Evolutionary conservation across 2,113 vertebrate genomes (phyloP), one percentile per base, ranked within the genome.

Genomic region (Chaetops frenatus): DNA sequence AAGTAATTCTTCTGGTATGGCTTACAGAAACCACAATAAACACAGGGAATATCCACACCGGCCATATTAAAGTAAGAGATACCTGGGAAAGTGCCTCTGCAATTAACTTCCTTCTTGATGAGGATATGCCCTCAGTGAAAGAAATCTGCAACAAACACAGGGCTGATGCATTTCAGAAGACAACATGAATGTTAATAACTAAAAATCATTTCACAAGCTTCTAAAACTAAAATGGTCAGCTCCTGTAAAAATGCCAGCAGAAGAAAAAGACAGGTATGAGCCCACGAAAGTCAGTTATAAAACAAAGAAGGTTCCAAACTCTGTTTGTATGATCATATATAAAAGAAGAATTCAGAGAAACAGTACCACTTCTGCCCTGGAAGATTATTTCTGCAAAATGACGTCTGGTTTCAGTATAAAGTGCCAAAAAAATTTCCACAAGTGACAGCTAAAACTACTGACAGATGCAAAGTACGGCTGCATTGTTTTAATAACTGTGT

Each of bases 401-500:
- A 88, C 1, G 7, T 38, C 20, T 77, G 9, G 3, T 80, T 61
- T 93, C 62, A 80, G 50, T 50, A 38, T 8, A 45, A 83, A 90
- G n/a, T 27, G 14, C 15, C 57, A 57, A 65, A 88, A 53, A 77
- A 23, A 22, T 18, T 88, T 57, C 58, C 36, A 38, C 21, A 10
- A 40, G 21, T 20, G 56, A 77, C 76, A 90, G 76, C 27, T 78
- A 47, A 81, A 93, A 86, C 50, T 54, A 81, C 20, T 77, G 50
- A 57, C 6, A 58, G 42, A 47, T 44, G n/a, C 0, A 0, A 86
- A 4, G 11, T 15, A 67, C 0, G 0, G 35, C 29, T 86, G 35
- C 23, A 21, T 11, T 71, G 19, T 73, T 92, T 83, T 56, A 66
- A 42, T n/a, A 90, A 78, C 29, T 35, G 18, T 33, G 21, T 58